These are phyloP conservation scores for Sussaba pulchella DNA, from an alignment of 2,888 invertebrate genomes.

Conservation along the genomic window DNA sequence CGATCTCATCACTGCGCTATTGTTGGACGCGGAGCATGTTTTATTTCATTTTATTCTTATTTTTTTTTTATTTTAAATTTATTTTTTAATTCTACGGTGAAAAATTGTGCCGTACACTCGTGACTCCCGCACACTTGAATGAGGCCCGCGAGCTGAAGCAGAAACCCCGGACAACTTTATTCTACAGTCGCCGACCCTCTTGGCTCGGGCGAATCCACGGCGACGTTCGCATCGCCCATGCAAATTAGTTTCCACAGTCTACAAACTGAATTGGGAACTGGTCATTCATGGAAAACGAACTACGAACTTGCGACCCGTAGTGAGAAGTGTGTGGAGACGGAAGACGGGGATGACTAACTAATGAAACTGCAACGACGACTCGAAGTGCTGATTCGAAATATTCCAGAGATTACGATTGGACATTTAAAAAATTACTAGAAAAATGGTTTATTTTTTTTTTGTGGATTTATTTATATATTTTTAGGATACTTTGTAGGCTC, in stretches of 20 bases:
- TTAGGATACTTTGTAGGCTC: not conserved
- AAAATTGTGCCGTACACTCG: not conserved
- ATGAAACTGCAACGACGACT: slow-evolving; percentile 51
- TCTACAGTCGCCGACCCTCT: slow-evolving; percentile 31
- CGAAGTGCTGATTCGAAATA: slow-evolving; percentile 33
- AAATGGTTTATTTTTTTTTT: not conserved
- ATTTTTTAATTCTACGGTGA: not conserved
- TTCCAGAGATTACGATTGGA: not conserved
- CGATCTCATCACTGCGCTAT: slow-evolving; percentile 28
- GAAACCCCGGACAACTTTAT: slow-evolving; percentile 62
- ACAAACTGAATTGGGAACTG: slow-evolving; percentile 65
- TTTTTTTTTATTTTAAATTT: not conserved
- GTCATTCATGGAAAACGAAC: slow-evolving; percentile 64
- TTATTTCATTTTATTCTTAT: not conserved
- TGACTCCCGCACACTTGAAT: not conserved
- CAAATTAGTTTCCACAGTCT: slow-evolving; percentile 69
- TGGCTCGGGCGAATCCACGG: not conserved
- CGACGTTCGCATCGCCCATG: slow-evolving; percentile 59
- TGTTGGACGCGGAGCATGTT: slow-evolving; percentile 3
- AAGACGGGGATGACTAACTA: slow-evolving; percentile 31
- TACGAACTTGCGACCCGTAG: slow-evolving; percentile 50
- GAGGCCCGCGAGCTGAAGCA: not conserved
- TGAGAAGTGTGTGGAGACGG: slow-evolving; percentile 51
- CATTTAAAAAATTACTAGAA: not conserved
- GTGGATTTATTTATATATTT: not conserved